Conservation (phyloP, 2,113 vertebrate species). For the Artemisiospiza belli region DNA sequence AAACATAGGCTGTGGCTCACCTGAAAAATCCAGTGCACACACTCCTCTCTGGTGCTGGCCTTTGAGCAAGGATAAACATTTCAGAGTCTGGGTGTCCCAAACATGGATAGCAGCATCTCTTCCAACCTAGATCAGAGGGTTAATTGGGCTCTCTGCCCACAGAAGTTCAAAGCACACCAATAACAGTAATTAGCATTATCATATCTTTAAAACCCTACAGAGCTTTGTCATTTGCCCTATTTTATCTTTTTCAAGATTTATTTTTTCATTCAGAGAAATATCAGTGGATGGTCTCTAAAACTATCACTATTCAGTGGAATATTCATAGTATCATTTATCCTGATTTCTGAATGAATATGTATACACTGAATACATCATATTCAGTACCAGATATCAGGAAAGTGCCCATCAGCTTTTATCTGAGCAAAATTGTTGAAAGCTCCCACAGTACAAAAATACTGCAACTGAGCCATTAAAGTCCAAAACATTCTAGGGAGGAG, state of each 20-base stretch:
- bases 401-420: neutral
- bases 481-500: neutral
- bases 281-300: neutral
- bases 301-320: too few relatives aligned
- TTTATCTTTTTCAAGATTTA: neutral
- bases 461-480: neutral
- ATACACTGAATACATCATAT: neutral
- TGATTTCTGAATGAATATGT: neutral
- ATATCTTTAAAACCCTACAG: neutral
- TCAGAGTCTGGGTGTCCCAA: constrained; percentile 93
- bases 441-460: neutral
- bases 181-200: neutral
- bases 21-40: constrained; percentile 94
- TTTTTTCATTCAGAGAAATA: neutral
- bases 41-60: constrained; percentile 94
- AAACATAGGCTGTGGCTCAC: constrained; percentile 59
- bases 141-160: neutral
- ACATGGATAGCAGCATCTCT: constrained; percentile 93
- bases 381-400: neutral
- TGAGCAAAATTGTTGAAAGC: neutral
- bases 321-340: neutral
- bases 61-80: constrained; percentile 90
- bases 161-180: neutral
- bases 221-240: neutral
- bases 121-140: constrained; percentile 82